Base-by-base conservation (phyloP, 1,140 invertebrate genomes). In the Bombus terrestris region DNA sequence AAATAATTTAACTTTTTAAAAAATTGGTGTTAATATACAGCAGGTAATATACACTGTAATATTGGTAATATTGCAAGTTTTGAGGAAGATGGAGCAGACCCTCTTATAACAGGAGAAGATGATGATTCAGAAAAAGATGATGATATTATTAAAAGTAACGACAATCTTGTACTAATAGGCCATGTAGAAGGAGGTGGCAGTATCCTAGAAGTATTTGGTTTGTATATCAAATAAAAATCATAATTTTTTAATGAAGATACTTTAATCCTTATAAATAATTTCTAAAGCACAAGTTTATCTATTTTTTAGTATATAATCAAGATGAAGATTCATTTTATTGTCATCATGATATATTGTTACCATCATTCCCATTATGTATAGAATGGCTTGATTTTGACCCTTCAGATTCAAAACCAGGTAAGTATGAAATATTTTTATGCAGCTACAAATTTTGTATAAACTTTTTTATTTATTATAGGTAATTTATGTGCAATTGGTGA, bases 361-460 rank as follows among this genome's bases (percentile, higher is more conserved):
- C 98, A 8, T 97, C 98, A 71, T 98, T 98, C 93, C 98, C 99
- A 10, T 95, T 99, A 13, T 98, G 98, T 92, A 96, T 99, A 43
- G 98, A 99, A 94, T 99, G 98, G 98, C 94, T 99, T 59, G 97
- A 98, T 93, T 98, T 97, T 95, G 97, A 99, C 94, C 96, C 97
- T 57, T 94, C 94, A 87, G 97, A 96, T 93, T 95, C 94, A 85
- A 95, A 96, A 85, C 96, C 96, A 95, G 97, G 97, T 97, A 94
- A 93, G 73, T 93, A 78, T 39, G 66, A 81, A 80, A 41, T 76
- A 85, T 41, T 83, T 53, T 43, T 28, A 69, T 35, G 76, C 0
- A 72, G 53, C 43, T 32, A 39, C 28, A 47, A 57, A 28, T 5
- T 62, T 62, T 37, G 15, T 35, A 75, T 57, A 62, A 81, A 87